Evolutionary conservation across 2,113 vertebrate species (phyloP), one percentile per base, ranked within the genome.

Genomic region (Phyllostomus discolor): DNA sequence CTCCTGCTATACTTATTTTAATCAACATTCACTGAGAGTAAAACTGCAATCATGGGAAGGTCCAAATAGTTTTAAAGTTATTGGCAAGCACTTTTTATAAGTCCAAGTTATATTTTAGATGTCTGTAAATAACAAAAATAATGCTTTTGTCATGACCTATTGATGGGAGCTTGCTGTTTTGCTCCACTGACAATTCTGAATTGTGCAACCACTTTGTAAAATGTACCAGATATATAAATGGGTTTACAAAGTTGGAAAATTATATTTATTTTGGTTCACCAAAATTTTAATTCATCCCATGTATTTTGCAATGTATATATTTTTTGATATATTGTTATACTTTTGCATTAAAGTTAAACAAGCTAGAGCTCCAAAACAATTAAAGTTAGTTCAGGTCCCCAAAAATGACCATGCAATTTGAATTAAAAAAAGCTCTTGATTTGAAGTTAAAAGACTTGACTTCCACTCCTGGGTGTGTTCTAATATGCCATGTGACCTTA

Each of bases 191-290:
- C 0, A 82, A 2, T 94, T 97, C 69, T 89, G 73, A 50, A 86
- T 2, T 6, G 93, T 92, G 41, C 2, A 96, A 83, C 26, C 0
- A 72, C 64, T 96, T 96, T 94, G 41, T 48, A 84, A 95, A 50
- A 12, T 69, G 19, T 91, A 86, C 87, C 86, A 91, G 78, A 81
- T 78, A 28, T 31, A 85, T 59, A 35, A 92, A 72, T 88, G 50
- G 76, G 43, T 33, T 92, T 94, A 94, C 31, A 94, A 80, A 96
- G 9, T 67, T 89, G 35, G 70, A 83, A 90, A 95, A 79, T 79
- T 2, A 26, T 81, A 22, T 93, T 78, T 87, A 33, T n/a, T 92
- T 64, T 87, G 11, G 19, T 88, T 95, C 59, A 57, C 22, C 69
- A 70, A 67, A 69, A 46, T 76, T 96, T 91, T 86, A 95, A 79